phyloP scores from a whole-genome alignment of 2,113 vertebrate genomes.

The Corythornis madagascariensis region DNA sequence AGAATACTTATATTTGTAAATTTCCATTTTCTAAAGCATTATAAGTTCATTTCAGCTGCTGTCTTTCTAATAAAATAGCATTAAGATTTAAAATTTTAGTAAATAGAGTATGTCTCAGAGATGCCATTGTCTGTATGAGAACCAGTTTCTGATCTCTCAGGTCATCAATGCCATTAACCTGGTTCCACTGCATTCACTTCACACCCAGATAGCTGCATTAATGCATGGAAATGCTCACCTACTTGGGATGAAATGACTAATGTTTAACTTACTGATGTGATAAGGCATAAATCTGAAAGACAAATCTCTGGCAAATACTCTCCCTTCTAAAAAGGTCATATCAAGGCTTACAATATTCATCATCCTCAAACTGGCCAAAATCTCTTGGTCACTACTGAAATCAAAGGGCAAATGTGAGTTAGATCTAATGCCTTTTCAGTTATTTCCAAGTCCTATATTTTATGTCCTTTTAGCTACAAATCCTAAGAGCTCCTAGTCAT shows the following conservation, averaged over 20 bases:
- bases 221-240: not conserved
- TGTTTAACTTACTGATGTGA: slow-evolving; percentile 27
- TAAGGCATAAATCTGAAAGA: slow-evolving; percentile 33
- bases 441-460: not conserved
- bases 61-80: not conserved
- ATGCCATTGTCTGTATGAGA: not conserved
- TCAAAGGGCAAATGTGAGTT: not conserved
- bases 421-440: not conserved
- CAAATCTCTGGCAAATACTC: not conserved
- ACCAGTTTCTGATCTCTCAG: not conserved
- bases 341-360: not conserved
- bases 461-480: not conserved
- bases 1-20: not conserved
- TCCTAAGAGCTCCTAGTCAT: not conserved
- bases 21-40: not conserved
- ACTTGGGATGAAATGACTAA: slow-evolving; percentile 47
- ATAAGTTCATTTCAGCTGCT: not conserved
- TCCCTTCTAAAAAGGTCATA: not conserved
- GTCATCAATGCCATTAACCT: slow-evolving; percentile 35
- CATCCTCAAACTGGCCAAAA: not conserved
- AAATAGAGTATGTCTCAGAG: not conserved
- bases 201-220: not conserved
- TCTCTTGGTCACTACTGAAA: not conserved
- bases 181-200: slow-evolving; percentile 27
- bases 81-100: not conserved